Evolutionary conservation across 1,140 invertebrate genomes (phyloP).

Genomic region (Micrasema minimum): DNA sequence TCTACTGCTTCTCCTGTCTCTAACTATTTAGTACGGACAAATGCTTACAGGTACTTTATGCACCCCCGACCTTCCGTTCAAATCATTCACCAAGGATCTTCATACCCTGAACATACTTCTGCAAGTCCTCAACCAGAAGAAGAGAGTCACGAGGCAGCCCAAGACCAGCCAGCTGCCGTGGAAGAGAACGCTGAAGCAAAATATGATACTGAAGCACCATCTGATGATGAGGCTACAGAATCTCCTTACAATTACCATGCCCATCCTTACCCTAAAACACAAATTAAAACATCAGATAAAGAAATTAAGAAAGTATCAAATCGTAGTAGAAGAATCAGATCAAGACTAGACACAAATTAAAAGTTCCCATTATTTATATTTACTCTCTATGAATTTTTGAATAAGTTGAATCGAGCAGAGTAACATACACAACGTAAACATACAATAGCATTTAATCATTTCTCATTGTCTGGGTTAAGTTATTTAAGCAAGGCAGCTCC

Average conservation of each 20-base stretch:
- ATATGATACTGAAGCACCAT: conserved; percentile 21
- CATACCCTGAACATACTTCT: conserved; percentile 2
- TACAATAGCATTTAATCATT: no score
- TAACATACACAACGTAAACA: no score
- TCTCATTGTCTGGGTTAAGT: no score
- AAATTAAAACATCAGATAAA: conserved; percentile 37
- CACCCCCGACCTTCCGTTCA: conserved; percentile 21
- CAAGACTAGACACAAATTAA: conserved; percentile 21
- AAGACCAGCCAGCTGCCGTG: conserved; percentile 11
- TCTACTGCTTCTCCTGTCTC: conserved; percentile 11
- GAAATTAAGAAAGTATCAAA: conserved; percentile 33
- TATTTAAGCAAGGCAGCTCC: no score
- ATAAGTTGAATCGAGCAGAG: no score
- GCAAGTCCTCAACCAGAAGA: conserved; percentile 1
- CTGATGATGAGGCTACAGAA: conserved; percentile 23
- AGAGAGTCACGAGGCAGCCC: not conserved
- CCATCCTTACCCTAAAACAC: conserved; percentile 49
- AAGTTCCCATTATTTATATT: no score
- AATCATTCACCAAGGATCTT: conserved; percentile 10
- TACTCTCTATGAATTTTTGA: no score
- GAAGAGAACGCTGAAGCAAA: conserved; percentile 34
- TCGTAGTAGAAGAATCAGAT: conserved; percentile 40
- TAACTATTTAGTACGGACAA: not conserved
- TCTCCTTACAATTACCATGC: conserved; percentile 47
- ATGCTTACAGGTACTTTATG: conserved; percentile 12